Base-by-base conservation (phyloP, 2,888 invertebrate species). In the Sarcophaga variegata region DNA sequence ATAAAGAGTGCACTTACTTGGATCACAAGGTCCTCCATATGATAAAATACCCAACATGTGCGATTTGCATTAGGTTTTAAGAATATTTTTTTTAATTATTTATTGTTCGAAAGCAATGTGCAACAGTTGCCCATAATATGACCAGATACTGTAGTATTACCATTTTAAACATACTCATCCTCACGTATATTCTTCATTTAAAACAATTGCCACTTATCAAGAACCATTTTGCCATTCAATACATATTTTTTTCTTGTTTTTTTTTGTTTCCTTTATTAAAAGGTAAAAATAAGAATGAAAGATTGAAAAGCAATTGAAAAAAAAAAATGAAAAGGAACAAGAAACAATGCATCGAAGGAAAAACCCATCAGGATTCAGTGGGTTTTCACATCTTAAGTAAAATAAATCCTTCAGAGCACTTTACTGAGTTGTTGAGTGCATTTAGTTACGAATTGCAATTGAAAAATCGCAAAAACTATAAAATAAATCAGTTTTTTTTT, bases 361-460 rank as follows among this genome's bases (percentile, higher is more conserved):
- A 60, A 25, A 59, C 25, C 64, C 47, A 77, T 59, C 64, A 69
- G 49, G 80, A 83, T 77, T 77, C 62, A 77, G 69, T 66, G 71
- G 66, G 70, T 59, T 74, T 81, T 77, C 67, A 20, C 54, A 63
- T 78, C 69, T 74, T 81, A 74, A 77, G 77, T 77, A 69, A 37
- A 67, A 81, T 63, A 77, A 83, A 86, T 81, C 77, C 74, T 83
- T 81, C 77, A 83, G 77, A 83, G 77, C 86, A 86, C 69, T 86
- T 86, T 74, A 83, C 80, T 81, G 59, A 81, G 83, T 59, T 81
- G 80, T 77, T 86, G 81, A 86, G 83, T 86, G 83, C 80, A 81
- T 86, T 86, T 83, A 80, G 69, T 69, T 86, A 64, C 63, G 60
- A 86, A 83, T 77, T 83, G 63, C 83, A 79, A 83, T 74, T 81